Evolutionary conservation across 2,888 invertebrate genomes (phyloP), one percentile per base, ranked within the genome.

Genomic region (Apodemia zela): DNA sequence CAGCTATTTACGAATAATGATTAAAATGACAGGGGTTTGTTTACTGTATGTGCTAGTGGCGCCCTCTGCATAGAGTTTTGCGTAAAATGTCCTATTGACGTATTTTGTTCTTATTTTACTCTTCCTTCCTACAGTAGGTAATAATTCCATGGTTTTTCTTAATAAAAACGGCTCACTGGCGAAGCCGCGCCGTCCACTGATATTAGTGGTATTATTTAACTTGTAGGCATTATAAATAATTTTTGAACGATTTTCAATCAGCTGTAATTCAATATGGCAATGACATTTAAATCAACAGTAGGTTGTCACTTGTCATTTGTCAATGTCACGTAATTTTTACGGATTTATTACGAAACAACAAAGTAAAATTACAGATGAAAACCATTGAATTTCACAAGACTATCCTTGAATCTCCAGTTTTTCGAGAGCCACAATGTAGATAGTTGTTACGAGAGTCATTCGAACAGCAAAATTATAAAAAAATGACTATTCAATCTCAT

Each of bases 301-400:
- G 77, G 69, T 72, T 77, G 73, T 71, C 69, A 35, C n/a, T n/a
- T n/a, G n/a, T n/a, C n/a, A n/a, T 45, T 25, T 64, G 68, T 71
- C 72, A 73, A 63, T 67, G 63, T 68, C 67, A 67, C 67, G 42
- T 62, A 64, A 64, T 63, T 21, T 61, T 61, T 61, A 64, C 60
- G 68, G 68, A 68, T 72, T 72, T 63, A 63, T 85, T 86, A 86
- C 85, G 85, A 87, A 85, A 86, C 73, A 71, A 75, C 75, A 70
- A 71, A 75, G 66, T 71, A 73, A 38, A 54, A 29, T 45, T 33
- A 59, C 54, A 21, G 54, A 54, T 54, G 33, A 35, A 58, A 66
- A 38, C 33, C 38, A 49, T 63, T 38, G 59, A 67, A 67, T 64
- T 49, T 63, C 21, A 58, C 49, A 47, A 59, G 47, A 35, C 47